Base-by-base conservation (phyloP, 2,113 vertebrate genomes). In the Mormoops blainvillei region DNA sequence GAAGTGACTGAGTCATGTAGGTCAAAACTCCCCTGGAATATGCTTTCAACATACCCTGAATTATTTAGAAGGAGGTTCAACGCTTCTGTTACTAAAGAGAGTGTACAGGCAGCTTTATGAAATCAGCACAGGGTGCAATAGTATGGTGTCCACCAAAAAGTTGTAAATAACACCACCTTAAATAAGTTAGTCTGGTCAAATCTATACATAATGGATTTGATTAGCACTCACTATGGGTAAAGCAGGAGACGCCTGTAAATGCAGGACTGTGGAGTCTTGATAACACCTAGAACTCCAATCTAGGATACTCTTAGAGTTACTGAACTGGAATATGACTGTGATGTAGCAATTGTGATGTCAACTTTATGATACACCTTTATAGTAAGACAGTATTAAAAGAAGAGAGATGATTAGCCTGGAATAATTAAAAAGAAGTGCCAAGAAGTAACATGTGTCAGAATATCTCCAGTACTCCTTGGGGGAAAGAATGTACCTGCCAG, bases 21-120 rank as follows among this genome's bases (percentile, higher is more conserved):
- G 45, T 84, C 65, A 94, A 70, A 33, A 67, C 80, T 91, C 67
- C 33, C 63, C 31, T 77, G 67, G 52, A 94, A 87, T 93, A 94
- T 93, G 19, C 70, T 73, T 91, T 94, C 52, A 31, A 89, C 58
- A 67, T 84, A 41, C 2, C 22, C 80, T 96, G 83, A 96, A 92
- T 94, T 92, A 92, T 90, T 95, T 61, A 61, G 63, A 91, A 89
- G 84, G 41, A 92, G 26, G 12, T 12, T 36, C 2, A 81, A 10
- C 58, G 52, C 31, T 68, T 90, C 22, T 45, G 11, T 68, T 61
- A 73, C 41, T 31, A 85, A 82, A 50, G 38, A 43, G 9, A 36
- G 1, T 76, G 7, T 24, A 4, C 26, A 89, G 5, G 10, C 19
- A 20, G 2, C 26, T 50, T 54, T n/a, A 20, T 10, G 8, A 4